phyloP scores from a whole-genome alignment of 2,113 vertebrate genomes.

The Hydrochoerus hydrochaeris region DNA sequence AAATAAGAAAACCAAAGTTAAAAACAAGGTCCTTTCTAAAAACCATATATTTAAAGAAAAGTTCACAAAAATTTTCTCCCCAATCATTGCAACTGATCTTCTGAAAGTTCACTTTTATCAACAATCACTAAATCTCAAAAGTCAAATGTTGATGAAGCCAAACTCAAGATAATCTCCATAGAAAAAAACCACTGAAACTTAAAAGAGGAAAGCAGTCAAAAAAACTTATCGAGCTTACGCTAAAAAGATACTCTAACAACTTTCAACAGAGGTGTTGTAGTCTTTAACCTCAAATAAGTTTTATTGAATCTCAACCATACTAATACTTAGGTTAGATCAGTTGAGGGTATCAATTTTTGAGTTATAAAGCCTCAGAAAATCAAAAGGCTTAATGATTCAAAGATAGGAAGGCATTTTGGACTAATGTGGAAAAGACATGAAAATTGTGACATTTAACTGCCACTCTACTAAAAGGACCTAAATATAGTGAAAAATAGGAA shows the following conservation, averaged over 20 bases:
- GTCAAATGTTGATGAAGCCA: not conserved
- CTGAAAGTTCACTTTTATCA: constrained; percentile 1
- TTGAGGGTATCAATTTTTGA: not conserved
- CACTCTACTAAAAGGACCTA: not conserved
- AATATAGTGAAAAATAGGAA: not conserved
- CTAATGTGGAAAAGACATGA: not conserved
- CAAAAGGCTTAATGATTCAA: not conserved
- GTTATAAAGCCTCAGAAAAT: constrained; percentile 2
- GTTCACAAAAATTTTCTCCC: not conserved
- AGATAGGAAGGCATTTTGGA: not conserved
- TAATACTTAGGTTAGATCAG: not conserved
- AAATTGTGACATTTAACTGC: not conserved
- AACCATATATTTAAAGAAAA: not conserved
- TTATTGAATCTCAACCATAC: not conserved
- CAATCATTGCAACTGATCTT: not conserved
- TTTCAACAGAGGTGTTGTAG: not conserved
- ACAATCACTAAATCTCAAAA: not conserved
- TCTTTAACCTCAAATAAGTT: not conserved
- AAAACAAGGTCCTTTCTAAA: not conserved
- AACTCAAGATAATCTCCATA: not conserved
- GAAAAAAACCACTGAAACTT: not conserved
- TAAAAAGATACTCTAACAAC: not conserved
- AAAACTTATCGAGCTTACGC: not conserved
- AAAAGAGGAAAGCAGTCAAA: not conserved
- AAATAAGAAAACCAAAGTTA: not conserved